phyloP scores from a whole-genome alignment of 2,888 invertebrate genomes.

The Pammene fasciana region DNA sequence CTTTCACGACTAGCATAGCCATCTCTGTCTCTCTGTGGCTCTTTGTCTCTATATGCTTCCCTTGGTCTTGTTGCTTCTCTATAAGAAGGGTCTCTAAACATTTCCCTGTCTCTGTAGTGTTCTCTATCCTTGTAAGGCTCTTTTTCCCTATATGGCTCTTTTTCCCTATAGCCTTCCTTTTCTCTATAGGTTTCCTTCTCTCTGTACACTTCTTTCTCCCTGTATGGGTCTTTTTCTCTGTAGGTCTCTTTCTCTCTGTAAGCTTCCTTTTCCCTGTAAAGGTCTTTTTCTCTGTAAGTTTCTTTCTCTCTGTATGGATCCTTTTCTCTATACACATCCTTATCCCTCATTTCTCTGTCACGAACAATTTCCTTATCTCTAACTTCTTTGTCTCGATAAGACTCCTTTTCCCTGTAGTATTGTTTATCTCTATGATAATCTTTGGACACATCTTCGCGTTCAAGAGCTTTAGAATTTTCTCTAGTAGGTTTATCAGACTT shows the following conservation, averaged over 20 bases:
- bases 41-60: conserved; percentile 65
- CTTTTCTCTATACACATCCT: conserved; percentile 60
- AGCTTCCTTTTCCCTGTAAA: conserved; percentile 60
- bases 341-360: conserved; percentile 57
- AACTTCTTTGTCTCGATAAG: conserved; percentile 62
- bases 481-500: conserved; percentile 75
- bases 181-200: conserved; percentile 65
- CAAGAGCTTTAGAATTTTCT: conserved; percentile 67
- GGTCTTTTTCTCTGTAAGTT: conserved; percentile 52
- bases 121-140: conserved; percentile 75
- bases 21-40: conserved; percentile 62
- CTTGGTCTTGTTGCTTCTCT: conserved; percentile 48
- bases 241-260: conserved; percentile 60
- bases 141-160: conserved; percentile 71
- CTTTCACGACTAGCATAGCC: conserved; percentile 66
- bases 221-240: conserved; percentile 61
- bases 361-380: conserved; percentile 45
- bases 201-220: conserved; percentile 56
- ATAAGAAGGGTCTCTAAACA: conserved; percentile 51
- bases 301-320: conserved; percentile 53
- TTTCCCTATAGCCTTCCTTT: conserved; percentile 60
- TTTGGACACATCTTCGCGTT: conserved; percentile 75
- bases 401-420: conserved; percentile 71
- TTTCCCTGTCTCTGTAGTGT: conserved; percentile 59
- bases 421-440: conserved; percentile 78